A percentile compares a stretch with the other conserved stretches of the same genome.
These are phyloP conservation scores for Argynnis bischoffii DNA, from an alignment of 2,888 invertebrate species.

Conservation along the genomic window DNA sequence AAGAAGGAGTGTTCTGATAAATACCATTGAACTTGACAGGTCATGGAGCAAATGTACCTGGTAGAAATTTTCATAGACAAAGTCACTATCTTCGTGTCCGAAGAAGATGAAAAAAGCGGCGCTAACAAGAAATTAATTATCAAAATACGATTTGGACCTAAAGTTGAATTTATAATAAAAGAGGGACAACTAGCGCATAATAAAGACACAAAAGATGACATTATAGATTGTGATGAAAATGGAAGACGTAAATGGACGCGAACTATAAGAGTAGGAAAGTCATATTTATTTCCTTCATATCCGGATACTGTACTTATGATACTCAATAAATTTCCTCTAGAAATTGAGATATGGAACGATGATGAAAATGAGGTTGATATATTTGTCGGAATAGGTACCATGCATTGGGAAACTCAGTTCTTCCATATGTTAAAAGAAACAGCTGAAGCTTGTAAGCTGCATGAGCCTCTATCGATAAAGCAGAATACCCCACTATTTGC, in stretches of 20 bases:
- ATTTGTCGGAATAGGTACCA: constrained; percentile 68
- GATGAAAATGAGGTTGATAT: constrained; percentile 63
- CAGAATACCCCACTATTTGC: constrained; percentile 53
- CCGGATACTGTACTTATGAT: constrained; percentile 70
- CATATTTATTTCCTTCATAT: constrained; percentile 77
- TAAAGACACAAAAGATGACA: constrained; percentile 56
- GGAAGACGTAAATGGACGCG: constrained; percentile 65
- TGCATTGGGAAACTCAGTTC: constrained; percentile 76
- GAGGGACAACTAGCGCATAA: constrained; percentile 68
- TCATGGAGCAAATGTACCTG: constrained; percentile 82
- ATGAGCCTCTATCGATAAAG: constrained; percentile 64
- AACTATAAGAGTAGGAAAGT: constrained; percentile 77
- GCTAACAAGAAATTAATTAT: constrained; percentile 71
- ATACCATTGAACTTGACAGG: constrained; percentile 71
- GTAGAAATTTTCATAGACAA: constrained; percentile 81
- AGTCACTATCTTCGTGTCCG: constrained; percentile 66
- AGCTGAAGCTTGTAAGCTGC: constrained; percentile 56
- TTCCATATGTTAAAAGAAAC: constrained; percentile 73
- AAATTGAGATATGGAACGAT: constrained; percentile 76
- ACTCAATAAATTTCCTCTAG: constrained; percentile 73
- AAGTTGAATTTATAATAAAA: constrained; percentile 74
- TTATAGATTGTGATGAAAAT: constrained; percentile 57
- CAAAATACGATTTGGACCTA: constrained; percentile 75
- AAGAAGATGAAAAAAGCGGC: constrained; percentile 55
- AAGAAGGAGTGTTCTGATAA: constrained; percentile 54